phyloP scores from a whole-genome alignment of 2,888 invertebrate genomes.

The Morinoia aosen region DNA sequence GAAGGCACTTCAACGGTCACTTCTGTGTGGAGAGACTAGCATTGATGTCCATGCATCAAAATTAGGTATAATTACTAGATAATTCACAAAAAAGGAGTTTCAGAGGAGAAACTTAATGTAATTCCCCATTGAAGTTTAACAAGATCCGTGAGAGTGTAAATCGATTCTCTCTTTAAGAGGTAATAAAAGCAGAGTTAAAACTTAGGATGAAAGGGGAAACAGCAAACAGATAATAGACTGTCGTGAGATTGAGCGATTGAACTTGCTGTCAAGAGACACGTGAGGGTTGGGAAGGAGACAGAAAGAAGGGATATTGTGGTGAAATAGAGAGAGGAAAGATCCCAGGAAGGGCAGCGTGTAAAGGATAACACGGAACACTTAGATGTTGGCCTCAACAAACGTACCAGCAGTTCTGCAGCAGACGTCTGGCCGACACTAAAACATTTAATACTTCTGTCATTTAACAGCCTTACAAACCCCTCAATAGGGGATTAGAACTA shows the following conservation, averaged over 20 bases:
- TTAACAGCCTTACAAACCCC: background rate
- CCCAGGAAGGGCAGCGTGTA: conserved; percentile 56
- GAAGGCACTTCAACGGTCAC: too few species aligned
- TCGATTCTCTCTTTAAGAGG: background rate
- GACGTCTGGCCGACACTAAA: background rate
- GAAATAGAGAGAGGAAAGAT: background rate
- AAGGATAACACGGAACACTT: conserved; percentile 55
- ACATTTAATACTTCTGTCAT: background rate
- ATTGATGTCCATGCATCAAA: too few species aligned
- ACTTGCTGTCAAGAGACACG: background rate
- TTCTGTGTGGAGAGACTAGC: too few species aligned
- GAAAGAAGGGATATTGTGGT: background rate
- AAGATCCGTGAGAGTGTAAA: background rate
- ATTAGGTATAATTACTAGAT: too few species aligned
- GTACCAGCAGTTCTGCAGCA: background rate
- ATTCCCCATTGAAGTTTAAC: background rate
- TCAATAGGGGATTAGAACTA: background rate
- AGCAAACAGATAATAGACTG: background rate
- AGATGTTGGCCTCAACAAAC: background rate
- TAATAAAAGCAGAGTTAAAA: too few species aligned
- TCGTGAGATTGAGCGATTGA: background rate
- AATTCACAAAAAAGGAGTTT: background rate
- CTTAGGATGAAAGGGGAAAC: background rate
- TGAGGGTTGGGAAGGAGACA: background rate
- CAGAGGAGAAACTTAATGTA: background rate